Evolutionary conservation across 2,888 invertebrate species (phyloP).

Genomic region (Neuroscelio doddi): DNA sequence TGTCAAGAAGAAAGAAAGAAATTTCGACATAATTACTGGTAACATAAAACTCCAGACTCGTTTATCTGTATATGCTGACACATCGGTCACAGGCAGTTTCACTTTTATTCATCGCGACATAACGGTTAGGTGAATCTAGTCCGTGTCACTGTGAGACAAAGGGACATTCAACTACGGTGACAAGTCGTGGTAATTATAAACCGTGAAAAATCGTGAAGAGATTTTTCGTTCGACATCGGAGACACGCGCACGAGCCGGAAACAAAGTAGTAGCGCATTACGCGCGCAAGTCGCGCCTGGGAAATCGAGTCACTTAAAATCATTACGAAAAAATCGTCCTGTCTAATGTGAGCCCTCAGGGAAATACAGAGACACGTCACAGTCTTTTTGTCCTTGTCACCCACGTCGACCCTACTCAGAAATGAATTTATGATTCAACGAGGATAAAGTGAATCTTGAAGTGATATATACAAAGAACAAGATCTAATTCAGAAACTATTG

Average conservation of each 20-base stretch:
- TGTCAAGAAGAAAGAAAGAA: no score
- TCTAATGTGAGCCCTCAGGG: no score
- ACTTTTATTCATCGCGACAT: neutral
- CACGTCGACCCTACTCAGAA: no score
- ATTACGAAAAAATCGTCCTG: neutral
- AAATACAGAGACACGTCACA: no score
- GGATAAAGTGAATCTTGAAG: neutral
- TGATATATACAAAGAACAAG: neutral
- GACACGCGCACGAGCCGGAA: conserved; percentile 1
- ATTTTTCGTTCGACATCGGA: neutral
- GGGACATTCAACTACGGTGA: neutral
- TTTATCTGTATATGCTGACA: neutral
- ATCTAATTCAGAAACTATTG: no score
- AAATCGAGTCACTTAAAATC: neutral
- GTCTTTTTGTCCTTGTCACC: no score
- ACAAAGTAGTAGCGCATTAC: conserved; percentile 4
- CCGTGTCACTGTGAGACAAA: conserved; percentile 3
- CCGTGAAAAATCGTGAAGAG: neutral
- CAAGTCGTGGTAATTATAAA: conserved; percentile 1
- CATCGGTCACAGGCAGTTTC: neutral
- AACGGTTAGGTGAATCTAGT: conserved; percentile 8
- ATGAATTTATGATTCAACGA: no score
- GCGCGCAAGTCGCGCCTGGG: neutral
- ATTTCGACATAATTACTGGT: no score
- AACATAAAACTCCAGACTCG: no score